phyloP scores from a whole-genome alignment of 2,113 vertebrate species.

The Phoxinus phoxinus region DNA sequence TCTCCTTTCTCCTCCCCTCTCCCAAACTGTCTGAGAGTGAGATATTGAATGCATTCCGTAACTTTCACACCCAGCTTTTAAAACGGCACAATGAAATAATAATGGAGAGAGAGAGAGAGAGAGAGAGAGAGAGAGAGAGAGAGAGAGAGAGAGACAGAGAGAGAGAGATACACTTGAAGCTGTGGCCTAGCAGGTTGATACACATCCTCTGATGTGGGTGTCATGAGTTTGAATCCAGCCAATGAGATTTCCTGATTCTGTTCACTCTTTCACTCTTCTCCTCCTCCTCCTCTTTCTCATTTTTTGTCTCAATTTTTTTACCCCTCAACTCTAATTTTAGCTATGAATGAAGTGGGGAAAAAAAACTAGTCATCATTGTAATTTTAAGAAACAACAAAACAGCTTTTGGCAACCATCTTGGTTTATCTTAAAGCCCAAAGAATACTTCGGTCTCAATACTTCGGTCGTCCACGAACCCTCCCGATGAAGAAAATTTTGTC shows the following conservation, averaged over 20 bases:
- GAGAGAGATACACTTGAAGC: not conserved
- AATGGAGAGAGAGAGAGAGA: constrained; percentile 36
- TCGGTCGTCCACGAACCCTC: too few species aligned
- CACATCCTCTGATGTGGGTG: not conserved
- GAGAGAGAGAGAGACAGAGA: not conserved
- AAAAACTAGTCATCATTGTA: not conserved
- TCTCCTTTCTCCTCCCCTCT: not conserved
- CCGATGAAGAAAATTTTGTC: too few species aligned
- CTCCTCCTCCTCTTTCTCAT: too few species aligned
- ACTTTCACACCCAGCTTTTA: constrained; percentile 52
- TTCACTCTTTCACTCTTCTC: not conserved
- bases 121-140: constrained; percentile 3
- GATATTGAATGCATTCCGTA: constrained; percentile 35
- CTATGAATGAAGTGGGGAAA: not conserved
- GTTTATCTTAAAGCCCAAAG: constrained; percentile 21
- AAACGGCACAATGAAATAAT: constrained; percentile 60
- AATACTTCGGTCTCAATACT: too few species aligned
- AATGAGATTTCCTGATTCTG: not conserved
- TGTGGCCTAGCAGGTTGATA: not conserved
- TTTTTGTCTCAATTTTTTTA: too few species aligned
- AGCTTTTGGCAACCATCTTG: constrained; percentile 42
- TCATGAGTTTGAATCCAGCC: not conserved
- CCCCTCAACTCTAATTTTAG: not conserved
- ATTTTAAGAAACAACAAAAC: not conserved
- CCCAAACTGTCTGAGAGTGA: constrained; percentile 45